Evolutionary conservation across 2,888 invertebrate species (phyloP), one percentile per base, ranked within the genome.

Genomic region (Creontiades dilutus): DNA sequence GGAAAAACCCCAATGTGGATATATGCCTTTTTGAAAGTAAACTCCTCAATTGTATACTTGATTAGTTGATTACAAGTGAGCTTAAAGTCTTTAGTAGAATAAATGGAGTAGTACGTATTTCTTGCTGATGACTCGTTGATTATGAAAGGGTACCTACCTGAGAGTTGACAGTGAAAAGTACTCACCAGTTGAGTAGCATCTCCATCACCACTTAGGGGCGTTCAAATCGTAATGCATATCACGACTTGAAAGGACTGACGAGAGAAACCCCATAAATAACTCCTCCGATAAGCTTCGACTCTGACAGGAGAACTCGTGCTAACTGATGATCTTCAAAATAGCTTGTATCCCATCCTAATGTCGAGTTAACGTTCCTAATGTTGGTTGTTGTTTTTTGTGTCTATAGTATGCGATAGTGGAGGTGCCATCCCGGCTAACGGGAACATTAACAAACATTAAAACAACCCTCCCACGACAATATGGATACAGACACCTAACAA

Each of bases 251-350:
- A 23, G 68, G 68, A 23, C 19, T 68, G 68, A 68, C 68, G 23
- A 68, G 68, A 5, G 68, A 68, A 68, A 68, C 68, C 23, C 68
- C 68, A 68, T 68, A 68, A 68, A 68, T 23, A 68, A 68, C 19
- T 12, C 68, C 23, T 19, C 23, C 68, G 68, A 68, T 68, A 68
- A 68, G 68, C 68, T 12, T 23, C 19, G 68, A 68, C 68, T 0
- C 68, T 68, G 68, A 68, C 68, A 68, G 68, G 68, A 23, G 68
- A 68, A 23, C 23, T 23, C 0, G 68, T 23, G 19, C 23, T 68
- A 68, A 23, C 68, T 68, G 19, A 61, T 61, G 61, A n/a, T 11
- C 61, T 68, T 23, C 11, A 23, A 68, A 23, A 12, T 68, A 12
- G 23, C 23, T 68, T 7, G 68, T 68, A 68, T 5, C 0, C 68